These are phyloP conservation scores for Rhopalosiphum padi DNA, from an alignment of 1,140 invertebrate genomes.

Conservation along the genomic window DNA sequence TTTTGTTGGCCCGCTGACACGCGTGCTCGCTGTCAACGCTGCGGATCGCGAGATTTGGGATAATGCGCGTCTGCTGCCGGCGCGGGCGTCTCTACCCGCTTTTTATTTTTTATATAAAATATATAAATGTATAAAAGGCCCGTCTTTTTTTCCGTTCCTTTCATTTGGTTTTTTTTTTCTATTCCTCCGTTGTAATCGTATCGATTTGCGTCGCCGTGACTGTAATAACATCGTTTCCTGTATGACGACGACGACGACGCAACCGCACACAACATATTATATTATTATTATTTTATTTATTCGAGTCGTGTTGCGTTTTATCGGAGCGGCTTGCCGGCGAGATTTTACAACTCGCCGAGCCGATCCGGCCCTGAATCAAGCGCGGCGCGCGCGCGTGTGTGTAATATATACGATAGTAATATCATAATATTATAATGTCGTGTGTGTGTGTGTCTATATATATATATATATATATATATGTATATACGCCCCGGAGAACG, in stretches of 20 bases:
- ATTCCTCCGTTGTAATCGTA: background rate
- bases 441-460: too few species aligned
- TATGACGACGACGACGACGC: background rate
- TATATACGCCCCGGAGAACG: background rate
- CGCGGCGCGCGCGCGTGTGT: background rate
- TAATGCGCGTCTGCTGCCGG: background rate
- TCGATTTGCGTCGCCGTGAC: background rate
- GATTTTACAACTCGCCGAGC: background rate
- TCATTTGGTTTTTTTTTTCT: background rate
- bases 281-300: background rate
- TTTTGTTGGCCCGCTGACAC: background rate
- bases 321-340: background rate
- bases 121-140: background rate
- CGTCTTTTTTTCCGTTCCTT: background rate
- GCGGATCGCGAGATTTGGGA: background rate
- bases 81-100: background rate
- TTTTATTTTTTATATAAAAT: background rate
- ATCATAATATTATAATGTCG: slow-evolving; percentile 4
- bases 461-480: too few species aligned
- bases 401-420: background rate
- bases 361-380: background rate
- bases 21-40: background rate
- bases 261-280: background rate
- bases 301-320: background rate
- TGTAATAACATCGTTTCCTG: slow-evolving; percentile 1